These are phyloP conservation scores for Tinea pellionella DNA, from an alignment of 2,888 invertebrate genomes.

Conservation along the genomic window DNA sequence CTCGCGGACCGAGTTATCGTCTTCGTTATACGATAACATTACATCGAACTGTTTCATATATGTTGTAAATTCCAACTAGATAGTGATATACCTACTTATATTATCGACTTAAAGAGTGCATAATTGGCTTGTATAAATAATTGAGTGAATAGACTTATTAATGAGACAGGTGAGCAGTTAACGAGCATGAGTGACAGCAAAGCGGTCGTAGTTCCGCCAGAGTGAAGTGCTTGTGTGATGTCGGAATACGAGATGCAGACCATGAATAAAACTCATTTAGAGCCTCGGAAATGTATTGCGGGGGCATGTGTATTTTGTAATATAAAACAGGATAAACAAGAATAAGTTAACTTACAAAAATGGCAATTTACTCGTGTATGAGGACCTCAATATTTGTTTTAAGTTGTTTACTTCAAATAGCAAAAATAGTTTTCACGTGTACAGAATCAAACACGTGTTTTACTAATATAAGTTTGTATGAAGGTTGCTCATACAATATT, in stretches of 20 bases:
- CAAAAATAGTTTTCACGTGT: slow-evolving; percentile 40
- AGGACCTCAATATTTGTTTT: slow-evolving; percentile 44
- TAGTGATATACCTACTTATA: slow-evolving; percentile 25
- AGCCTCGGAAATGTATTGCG: not conserved
- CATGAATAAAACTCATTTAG: not conserved
- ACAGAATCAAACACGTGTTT: slow-evolving; percentile 39
- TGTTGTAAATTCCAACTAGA: not conserved
- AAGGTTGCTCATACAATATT: slow-evolving; percentile 47
- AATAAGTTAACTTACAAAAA: slow-evolving; percentile 24
- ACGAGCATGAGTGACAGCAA: slow-evolving; percentile 37
- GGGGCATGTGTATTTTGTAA: not conserved
- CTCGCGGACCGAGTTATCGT: slow-evolving; percentile 19
- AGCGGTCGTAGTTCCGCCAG: slow-evolving; percentile 35
- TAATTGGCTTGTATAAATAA: not conserved
- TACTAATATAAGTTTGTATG: slow-evolving; percentile 33
- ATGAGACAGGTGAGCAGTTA: slow-evolving; percentile 22
- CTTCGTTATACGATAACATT: not conserved
- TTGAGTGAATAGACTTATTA: slow-evolving; percentile 6
- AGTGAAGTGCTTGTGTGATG: slow-evolving; percentile 26
- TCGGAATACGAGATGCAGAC: slow-evolving; percentile 8
- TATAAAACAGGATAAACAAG: not conserved
- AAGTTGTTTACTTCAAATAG: slow-evolving; percentile 44
- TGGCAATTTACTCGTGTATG: slow-evolving; percentile 49
- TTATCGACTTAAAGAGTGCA: slow-evolving; percentile 14
- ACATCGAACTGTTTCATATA: slow-evolving; percentile 5